Evolutionary conservation across 2,113 vertebrate genomes (phyloP), one percentile per base, ranked within the genome.

Genomic region (Thamnaconus septentrionalis): DNA sequence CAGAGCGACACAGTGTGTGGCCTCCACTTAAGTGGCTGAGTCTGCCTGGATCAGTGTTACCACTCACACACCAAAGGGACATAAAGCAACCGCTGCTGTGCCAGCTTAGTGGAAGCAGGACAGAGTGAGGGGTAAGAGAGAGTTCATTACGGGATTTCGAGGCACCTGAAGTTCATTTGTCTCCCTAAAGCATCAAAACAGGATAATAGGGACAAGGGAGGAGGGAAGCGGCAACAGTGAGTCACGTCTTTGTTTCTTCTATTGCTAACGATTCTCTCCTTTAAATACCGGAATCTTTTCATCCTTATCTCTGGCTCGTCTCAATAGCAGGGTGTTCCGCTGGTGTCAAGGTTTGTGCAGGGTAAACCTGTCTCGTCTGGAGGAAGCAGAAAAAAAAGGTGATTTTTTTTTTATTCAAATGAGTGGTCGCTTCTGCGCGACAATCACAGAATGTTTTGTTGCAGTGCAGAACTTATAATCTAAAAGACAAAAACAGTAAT

Each of bases 141-240:
- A 91, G 91, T 91, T 91, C 90, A 92, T 79, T 80, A 69, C 53
- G 68, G 71, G 86, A 87, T 90, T 91, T 81, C 72, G 76, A 90
- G 85, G 78, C 80, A 89, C 82, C 85, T 86, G 76, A 89, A 88
- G 86, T 87, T 87, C 82, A 85, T 84, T 87, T 87, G 85, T 88
- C 81, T 87, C 86, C 78, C 86, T 84, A 53, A 83, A 84, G 87
- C 85, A 79, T 85, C 86, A 83, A 82, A 81, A 85, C 79, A 82
- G 79, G 74, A 80, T 86, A 85, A 87, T 73, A 78, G 75, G 72
- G 66, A 73, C 66, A 76, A 61, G 51, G 62, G 53, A 61, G 44
- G 58, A 78, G 59, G 71, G 61, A 68, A 64, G 71, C 56, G 61
- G 61, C 64, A 80, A 71, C 47, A 56, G 52, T 8, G 11, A 76